Evolutionary conservation across 1,140 invertebrate species (phyloP).

Genomic region (Chionoecetes opilio): DNA sequence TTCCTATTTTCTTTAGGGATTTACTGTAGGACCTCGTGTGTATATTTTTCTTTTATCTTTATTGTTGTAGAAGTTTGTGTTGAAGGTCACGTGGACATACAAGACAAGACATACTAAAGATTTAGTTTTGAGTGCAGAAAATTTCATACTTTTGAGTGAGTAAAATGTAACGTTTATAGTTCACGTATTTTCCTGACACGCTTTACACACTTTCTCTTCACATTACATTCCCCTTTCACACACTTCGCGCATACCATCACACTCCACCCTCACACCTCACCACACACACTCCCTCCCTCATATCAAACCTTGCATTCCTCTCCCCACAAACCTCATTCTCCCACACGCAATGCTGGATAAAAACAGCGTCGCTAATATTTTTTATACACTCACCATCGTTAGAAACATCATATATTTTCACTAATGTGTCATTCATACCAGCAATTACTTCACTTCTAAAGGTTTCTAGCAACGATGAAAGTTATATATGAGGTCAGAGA

Average conservation of each 20-base stretch:
- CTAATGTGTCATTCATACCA: slow-evolving; percentile 36
- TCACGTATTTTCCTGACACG: background rate
- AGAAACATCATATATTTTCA: slow-evolving; percentile 56
- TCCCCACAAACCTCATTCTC: background rate
- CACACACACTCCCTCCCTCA: background rate
- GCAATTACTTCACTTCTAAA: background rate
- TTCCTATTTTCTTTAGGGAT: too few species aligned
- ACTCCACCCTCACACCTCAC: background rate
- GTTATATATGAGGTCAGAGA: background rate
- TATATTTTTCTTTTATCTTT: too few species aligned
- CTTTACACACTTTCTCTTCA: background rate
- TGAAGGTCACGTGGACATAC: too few species aligned
- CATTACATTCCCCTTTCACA: slow-evolving; percentile 24
- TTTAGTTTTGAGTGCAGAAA: too few species aligned
- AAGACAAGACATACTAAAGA: too few species aligned
- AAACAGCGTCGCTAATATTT: background rate
- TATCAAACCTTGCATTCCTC: background rate
- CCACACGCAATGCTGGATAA: background rate
- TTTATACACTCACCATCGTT: background rate
- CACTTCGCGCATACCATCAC: background rate
- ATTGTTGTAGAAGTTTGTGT: too few species aligned
- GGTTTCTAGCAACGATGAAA: background rate
- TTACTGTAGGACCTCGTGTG: too few species aligned
- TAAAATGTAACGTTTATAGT: background rate
- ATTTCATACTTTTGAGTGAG: background rate